Conservation (phyloP, 2,113 vertebrate genomes). For the Myotis lucifugus region DNA sequence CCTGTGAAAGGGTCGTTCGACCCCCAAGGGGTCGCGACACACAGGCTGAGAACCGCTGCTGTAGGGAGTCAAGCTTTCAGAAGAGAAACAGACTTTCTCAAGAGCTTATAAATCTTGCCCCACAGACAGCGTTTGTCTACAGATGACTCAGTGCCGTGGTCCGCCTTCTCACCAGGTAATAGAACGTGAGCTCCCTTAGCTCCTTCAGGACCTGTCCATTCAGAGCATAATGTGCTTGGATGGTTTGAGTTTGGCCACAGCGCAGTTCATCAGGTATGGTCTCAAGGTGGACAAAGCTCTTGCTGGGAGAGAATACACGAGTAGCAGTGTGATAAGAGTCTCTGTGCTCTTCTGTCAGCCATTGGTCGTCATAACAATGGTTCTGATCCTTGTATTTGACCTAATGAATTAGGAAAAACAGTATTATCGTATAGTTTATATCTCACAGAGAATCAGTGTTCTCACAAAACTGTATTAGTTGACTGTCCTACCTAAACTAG, state of each 20-base stretch:
- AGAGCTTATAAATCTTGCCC: not conserved
- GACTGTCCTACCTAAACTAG: not conserved
- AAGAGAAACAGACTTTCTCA: not conserved
- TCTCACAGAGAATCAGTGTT: not conserved
- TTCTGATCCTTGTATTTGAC: slow-evolving; percentile 64
- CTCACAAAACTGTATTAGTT: not conserved
- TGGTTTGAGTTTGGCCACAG: slow-evolving; percentile 69
- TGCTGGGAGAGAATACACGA: slow-evolving; percentile 83
- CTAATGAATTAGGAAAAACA: slow-evolving; percentile 78
- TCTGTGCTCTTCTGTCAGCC: slow-evolving; percentile 66
- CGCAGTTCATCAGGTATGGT: slow-evolving; percentile 64
- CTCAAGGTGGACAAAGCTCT: slow-evolving; percentile 83
- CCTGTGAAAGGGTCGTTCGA: too few species aligned
- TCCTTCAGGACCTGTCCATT: slow-evolving; percentile 58
- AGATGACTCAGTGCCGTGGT: not conserved
- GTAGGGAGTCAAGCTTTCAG: not conserved
- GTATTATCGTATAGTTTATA: not conserved
- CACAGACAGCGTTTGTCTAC: not conserved
- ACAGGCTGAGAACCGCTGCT: too few species aligned
- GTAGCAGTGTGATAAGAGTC: not conserved
- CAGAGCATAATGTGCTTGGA: slow-evolving; percentile 81
- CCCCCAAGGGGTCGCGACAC: too few species aligned
- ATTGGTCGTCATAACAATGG: slow-evolving; percentile 70
- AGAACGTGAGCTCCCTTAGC: slow-evolving; percentile 76
- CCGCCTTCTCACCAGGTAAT: slow-evolving; percentile 83